phyloP scores from a whole-genome alignment of 2,888 invertebrate genomes.

The Andrena haemorrhoa region DNA sequence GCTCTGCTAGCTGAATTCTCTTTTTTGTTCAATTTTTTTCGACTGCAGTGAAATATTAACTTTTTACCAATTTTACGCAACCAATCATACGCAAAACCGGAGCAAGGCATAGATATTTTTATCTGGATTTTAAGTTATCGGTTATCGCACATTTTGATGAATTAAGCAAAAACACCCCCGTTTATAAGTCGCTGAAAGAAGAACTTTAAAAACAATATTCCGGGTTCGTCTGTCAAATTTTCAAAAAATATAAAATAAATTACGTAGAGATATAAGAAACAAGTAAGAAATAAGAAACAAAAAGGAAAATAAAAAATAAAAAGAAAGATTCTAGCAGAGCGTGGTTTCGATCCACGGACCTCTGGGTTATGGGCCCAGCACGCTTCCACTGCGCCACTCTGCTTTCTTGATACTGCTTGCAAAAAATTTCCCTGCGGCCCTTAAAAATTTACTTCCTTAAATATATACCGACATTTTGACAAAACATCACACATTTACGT shows the following conservation, averaged over 20 bases:
- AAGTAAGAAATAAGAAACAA: neutral
- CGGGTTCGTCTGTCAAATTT: neutral
- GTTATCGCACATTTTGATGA: neutral
- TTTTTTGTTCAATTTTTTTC: constrained; percentile 30
- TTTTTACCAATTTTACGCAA: no score
- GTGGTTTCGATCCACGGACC: constrained; percentile 81
- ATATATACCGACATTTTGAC: neutral
- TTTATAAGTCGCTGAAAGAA: neutral
- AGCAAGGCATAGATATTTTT: neutral
- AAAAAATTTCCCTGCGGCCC: neutral
- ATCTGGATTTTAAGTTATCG: neutral
- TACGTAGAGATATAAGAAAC: no score
- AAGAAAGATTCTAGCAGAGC: constrained; percentile 73
- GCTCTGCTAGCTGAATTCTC: constrained; percentile 75
- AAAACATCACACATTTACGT: neutral
- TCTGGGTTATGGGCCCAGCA: constrained; percentile 82
- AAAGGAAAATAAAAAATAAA: constrained; percentile 45
- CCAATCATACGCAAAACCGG: neutral
- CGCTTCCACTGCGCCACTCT: constrained; percentile 83
- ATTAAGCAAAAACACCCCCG: neutral
- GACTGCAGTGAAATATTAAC: no score
- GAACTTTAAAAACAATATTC: constrained; percentile 5
- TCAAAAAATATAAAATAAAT: neutral
- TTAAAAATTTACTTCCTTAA: neutral
- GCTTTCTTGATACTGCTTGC: constrained; percentile 49